Percentiles rank a stretch among this genome's conserved stretches.
phyloP scores from a whole-genome alignment of 2,797 vertebrate species.

The Caiman crocodilus region DNA sequence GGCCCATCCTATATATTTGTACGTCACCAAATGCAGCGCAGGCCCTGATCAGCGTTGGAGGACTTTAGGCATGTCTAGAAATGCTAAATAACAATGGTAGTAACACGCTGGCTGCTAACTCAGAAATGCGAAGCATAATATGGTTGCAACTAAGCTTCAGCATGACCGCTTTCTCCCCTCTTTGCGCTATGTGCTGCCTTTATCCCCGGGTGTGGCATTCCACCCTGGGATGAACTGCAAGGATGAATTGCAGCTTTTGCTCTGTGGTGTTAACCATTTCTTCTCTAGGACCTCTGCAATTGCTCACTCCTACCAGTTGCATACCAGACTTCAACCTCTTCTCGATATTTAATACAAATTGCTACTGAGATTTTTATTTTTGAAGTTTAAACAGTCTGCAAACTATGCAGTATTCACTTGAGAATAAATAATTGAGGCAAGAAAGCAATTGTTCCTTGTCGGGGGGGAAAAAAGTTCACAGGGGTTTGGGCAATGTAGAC shows the following conservation, averaged over 20 bases:
- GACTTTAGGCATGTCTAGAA: neutral
- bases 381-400: too few relatives aligned
- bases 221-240: neutral
- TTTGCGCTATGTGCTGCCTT: constrained; percentile 34
- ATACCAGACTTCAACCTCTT: neutral
- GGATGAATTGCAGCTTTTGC: neutral
- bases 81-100: neutral
- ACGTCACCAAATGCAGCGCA: neutral
- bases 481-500: constrained; percentile 2
- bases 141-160: neutral
- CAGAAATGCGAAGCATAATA: neutral
- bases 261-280: neutral
- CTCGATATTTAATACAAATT: neutral
- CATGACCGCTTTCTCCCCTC: constrained; percentile 5
- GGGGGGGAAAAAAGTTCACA: neutral
- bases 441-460: constrained; percentile 11
- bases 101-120: neutral
- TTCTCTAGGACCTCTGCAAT: neutral
- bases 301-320: neutral
- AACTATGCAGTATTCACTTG: neutral
- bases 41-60: neutral
- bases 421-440: neutral
- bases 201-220: neutral
- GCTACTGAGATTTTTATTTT: neutral
- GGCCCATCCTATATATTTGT: neutral